phyloP scores from a whole-genome alignment of 2,797 vertebrate species.

The Masticophis lateralis region DNA sequence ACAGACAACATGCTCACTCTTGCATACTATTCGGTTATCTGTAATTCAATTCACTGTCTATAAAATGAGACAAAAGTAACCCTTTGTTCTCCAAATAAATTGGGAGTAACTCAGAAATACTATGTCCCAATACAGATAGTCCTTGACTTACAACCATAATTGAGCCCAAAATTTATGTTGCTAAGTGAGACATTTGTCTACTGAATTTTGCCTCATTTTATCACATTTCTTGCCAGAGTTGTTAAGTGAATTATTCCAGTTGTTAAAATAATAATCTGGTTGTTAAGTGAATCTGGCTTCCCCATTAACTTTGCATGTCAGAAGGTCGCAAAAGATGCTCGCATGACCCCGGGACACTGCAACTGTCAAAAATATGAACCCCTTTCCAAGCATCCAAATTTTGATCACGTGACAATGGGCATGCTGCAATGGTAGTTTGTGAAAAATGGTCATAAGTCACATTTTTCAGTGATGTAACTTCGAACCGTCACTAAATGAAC shows the following conservation, averaged over 20 bases:
- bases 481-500: not conserved
- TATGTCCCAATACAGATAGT: not conserved
- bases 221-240: not conserved
- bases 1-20: not conserved
- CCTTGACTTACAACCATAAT: not conserved
- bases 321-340: not conserved
- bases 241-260: not conserved
- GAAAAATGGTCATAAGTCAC: not conserved
- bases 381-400: not conserved
- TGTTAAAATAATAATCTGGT: not conserved
- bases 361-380: not conserved
- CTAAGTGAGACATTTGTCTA: not conserved
- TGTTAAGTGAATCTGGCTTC: not conserved
- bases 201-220: not conserved
- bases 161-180: not conserved
- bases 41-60: conserved; percentile 12
- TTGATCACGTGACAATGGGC: not conserved
- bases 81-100: not conserved
- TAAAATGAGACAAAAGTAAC: conserved; percentile 10
- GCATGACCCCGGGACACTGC: not conserved
- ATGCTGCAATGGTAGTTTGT: not conserved
- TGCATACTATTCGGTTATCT: not conserved
- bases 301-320: not conserved
- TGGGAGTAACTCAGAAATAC: not conserved
- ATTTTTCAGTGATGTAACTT: not conserved